These are phyloP conservation scores for Luffia ferchaultella DNA, from an alignment of 2,888 invertebrate genomes.

Conservation along the genomic window DNA sequence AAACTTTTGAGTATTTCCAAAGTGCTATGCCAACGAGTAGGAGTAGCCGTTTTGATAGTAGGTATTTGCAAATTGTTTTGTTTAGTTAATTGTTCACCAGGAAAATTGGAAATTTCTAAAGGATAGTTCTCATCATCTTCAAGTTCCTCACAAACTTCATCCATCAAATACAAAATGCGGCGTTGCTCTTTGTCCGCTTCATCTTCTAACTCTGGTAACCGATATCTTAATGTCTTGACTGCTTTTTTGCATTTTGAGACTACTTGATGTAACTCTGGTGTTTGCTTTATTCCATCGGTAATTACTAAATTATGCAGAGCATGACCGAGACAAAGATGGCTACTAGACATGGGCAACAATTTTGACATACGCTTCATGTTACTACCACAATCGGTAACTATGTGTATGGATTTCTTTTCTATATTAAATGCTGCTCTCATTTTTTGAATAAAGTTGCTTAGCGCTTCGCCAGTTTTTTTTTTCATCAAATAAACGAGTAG, in stretches of 20 bases:
- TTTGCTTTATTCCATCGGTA: background rate
- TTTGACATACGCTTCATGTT: conserved; percentile 3
- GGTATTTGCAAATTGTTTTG: no score
- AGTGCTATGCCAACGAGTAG: no score
- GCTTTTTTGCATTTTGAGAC: background rate
- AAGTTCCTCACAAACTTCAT: background rate
- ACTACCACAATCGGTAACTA: conserved; percentile 1
- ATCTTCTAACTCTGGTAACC: conserved; percentile 2
- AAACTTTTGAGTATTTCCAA: background rate
- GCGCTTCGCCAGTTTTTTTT: background rate
- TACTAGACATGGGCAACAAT: background rate
- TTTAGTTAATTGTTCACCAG: no score
- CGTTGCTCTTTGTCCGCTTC: background rate
- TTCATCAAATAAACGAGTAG: background rate
- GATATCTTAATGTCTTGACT: background rate
- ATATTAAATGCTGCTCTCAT: background rate
- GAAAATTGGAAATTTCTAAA: no score
- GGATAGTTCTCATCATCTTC: no score
- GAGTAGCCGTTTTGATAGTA: no score
- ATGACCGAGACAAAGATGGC: conserved; percentile 3
- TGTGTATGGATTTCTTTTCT: background rate
- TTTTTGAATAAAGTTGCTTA: background rate
- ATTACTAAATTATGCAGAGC: conserved; percentile 1
- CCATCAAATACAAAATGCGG: background rate
- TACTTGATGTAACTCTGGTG: background rate